Conservation (phyloP, 2,797 vertebrate genomes). For the Bradypodion ventrale region DNA sequence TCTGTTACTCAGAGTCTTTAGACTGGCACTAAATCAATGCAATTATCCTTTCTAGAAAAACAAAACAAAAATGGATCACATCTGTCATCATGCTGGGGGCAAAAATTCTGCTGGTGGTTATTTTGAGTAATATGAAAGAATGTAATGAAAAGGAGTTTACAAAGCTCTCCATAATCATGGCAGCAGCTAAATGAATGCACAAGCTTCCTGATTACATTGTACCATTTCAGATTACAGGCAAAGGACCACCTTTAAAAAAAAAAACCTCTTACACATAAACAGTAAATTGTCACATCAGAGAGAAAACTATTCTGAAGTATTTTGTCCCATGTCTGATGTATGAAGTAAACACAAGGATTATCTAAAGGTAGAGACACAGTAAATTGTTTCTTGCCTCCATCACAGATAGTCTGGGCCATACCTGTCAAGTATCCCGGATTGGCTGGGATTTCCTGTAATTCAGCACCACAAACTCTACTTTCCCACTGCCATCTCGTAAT, state of each 20-base stretch:
- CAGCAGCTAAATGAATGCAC: neutral
- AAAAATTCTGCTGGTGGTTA: neutral
- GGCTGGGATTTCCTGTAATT: no score
- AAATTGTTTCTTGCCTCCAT: no score
- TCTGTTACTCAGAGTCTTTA: neutral
- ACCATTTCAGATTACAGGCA: neutral
- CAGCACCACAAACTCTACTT: no score
- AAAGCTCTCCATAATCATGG: neutral
- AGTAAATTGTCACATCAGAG: neutral
- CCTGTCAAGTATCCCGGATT: no score
- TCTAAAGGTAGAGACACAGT: no score
- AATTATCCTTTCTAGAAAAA: conserved; percentile 36
- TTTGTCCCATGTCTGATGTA: neutral
- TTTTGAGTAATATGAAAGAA: neutral
- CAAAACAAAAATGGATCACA: conserved; percentile 20
- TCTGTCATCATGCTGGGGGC: neutral
- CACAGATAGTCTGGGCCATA: neutral
- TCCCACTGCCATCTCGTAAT: no score
- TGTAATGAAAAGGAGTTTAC: neutral
- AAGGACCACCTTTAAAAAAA: neutral
- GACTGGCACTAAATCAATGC: conserved; percentile 34
- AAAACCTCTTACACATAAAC: neutral
- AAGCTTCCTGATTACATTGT: neutral
- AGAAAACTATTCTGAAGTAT: neutral
- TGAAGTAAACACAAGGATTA: no score